Base-by-base conservation (phyloP, 1,140 invertebrate genomes). In the Pseudomyrmex concolor region DNA sequence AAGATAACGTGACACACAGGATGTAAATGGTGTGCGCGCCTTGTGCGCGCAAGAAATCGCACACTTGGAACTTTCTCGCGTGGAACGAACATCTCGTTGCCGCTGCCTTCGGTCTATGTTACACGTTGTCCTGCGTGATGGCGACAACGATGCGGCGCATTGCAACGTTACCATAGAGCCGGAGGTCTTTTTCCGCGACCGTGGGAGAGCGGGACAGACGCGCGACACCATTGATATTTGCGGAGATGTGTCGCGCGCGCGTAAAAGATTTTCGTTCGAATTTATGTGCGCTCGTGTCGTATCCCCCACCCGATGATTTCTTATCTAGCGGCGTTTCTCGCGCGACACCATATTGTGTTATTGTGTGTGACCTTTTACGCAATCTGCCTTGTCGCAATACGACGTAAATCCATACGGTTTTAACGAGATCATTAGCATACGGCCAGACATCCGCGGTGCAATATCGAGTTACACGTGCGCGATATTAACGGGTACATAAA, bases 21-120 rank as follows among this genome's bases (percentile, higher is more conserved):
- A 89, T 88, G 86, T 89, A 88, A 80, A 77, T 59, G 70, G 74
- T 83, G 73, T 70, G 55, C 2, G 55, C 2, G 34, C 54, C 48
- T 82, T 48, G 50, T 34, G 83, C 48, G 86, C 74, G 77, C 80
- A 84, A 81, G 83, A 84, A 87, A 88, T 84, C 70, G 64, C 67
- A 4, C 86, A 22, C 84, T 85, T 87, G 88, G 84, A 67, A 92
- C 91, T 92, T 90, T 92, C 91, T 90, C 91, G 86, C 80, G 89
- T 74, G 34, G 34, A 34, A 34, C 34, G 34, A 34, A 34, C 34
- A 48, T 86, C 89, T 54, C 45, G 76, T 25, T 43, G 59, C 57
- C 51, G 45, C 43, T 7, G 15, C 19, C n/a, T 59, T 17, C 34
- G 34, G 34, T 34, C 34, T 34, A 34, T 34, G 34, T 34, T 34